phyloP scores from a whole-genome alignment of 2,888 invertebrate genomes.

The Eurois occulta region DNA sequence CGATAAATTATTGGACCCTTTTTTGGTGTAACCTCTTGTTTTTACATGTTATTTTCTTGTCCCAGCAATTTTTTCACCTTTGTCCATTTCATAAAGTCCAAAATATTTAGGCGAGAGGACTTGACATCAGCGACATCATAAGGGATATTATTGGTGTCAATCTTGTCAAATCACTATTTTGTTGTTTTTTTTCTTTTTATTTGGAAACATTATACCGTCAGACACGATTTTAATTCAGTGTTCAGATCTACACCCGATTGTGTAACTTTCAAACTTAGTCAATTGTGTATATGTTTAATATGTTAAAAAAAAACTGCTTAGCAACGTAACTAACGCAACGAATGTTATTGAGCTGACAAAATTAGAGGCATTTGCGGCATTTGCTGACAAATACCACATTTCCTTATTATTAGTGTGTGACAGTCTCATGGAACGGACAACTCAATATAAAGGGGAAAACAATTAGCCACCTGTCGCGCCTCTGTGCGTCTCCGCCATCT shows the following conservation, averaged over 20 bases:
- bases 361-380: not conserved
- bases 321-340: not conserved
- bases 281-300: not conserved
- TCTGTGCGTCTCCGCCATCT: not conserved
- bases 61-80: too few species aligned
- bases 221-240: not conserved
- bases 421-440: not conserved
- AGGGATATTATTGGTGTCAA: not conserved
- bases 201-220: not conserved
- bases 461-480: conserved; percentile 41
- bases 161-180: not conserved
- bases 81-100: too few species aligned
- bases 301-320: not conserved
- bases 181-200: not conserved
- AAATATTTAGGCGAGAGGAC: too few species aligned
- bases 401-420: not conserved
- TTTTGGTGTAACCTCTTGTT: too few species aligned
- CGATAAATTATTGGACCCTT: too few species aligned
- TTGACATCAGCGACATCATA: too few species aligned
- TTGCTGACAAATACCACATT: not conserved
- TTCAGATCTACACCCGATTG: not conserved
- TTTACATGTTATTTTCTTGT: too few species aligned
- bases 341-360: not conserved
- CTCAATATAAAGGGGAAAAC: conserved; percentile 5
- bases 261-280: not conserved